phyloP scores from a whole-genome alignment of 2,888 invertebrate species.

The Drosophila borborema region DNA sequence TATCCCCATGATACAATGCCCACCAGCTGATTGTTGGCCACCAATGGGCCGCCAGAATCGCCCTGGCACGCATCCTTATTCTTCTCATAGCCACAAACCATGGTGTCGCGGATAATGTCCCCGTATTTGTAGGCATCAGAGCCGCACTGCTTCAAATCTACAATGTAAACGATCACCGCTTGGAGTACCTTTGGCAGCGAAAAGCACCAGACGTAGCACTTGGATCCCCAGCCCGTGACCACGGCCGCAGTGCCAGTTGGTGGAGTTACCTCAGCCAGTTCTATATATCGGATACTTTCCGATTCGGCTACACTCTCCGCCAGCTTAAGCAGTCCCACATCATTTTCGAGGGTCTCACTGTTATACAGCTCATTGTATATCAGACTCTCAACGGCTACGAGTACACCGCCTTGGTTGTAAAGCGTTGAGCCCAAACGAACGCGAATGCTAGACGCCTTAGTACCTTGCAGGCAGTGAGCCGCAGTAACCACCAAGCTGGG shows the following conservation, averaged over 20 bases:
- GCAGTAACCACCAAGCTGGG: conserved; percentile 83
- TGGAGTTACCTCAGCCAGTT: conserved; percentile 66
- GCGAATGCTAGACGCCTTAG: conserved; percentile 38
- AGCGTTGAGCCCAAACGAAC: conserved; percentile 83
- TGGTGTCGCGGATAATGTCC: conserved; percentile 53
- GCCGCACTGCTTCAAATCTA: conserved; percentile 44
- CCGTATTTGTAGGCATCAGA: conserved; percentile 69
- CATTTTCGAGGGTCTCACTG: conserved; percentile 78
- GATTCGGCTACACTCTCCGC: conserved; percentile 57
- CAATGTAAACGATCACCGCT: conserved; percentile 65
- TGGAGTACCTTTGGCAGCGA: conserved; percentile 53
- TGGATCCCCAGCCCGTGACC: conserved; percentile 83
- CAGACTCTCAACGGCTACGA: conserved; percentile 70
- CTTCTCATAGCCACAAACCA: conserved; percentile 76
- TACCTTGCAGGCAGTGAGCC: conserved; percentile 81
- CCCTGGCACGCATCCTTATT: conserved; percentile 81
- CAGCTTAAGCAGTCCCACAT: conserved; percentile 84
- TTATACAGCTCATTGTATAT: conserved; percentile 79
- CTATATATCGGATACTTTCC: conserved; percentile 61
- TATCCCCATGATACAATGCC: conserved; percentile 84
- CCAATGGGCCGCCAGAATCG: conserved; percentile 83
- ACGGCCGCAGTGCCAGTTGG: conserved; percentile 65
- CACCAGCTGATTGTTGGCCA: conserved; percentile 59
- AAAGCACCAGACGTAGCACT: conserved; percentile 58
- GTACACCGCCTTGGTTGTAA: conserved; percentile 79